Percentiles rank a stretch among this genome's conserved stretches.
Evolutionary conservation across 2,113 vertebrate species (phyloP).

Genomic region (Vulpes vulpes): DNA sequence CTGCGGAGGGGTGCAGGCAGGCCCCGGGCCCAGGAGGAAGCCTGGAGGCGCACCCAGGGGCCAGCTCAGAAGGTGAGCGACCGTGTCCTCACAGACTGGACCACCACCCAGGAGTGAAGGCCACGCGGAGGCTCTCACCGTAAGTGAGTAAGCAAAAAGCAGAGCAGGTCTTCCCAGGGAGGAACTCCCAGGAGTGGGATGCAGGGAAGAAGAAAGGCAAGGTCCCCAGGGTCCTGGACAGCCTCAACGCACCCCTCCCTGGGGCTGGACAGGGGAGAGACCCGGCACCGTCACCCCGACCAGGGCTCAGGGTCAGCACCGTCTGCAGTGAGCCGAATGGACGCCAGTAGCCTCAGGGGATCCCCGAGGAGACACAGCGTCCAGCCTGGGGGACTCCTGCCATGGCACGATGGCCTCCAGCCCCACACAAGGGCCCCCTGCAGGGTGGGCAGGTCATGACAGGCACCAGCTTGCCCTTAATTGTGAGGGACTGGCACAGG

Average conservation of each 20-base stretch:
- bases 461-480: accelerated
- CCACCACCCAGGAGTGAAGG: background rate
- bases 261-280: background rate
- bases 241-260: accelerated
- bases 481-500: background rate
- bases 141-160: background rate
- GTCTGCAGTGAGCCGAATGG: accelerated
- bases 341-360: background rate
- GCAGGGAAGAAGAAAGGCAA: background rate
- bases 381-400: background rate
- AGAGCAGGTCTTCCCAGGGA: accelerated
- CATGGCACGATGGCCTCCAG: background rate
- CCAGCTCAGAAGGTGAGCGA: accelerated
- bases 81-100: background rate
- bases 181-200: accelerated
- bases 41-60: background rate
- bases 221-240: background rate
- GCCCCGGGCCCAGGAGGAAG: background rate
- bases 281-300: background rate
- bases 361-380: background rate
- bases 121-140: background rate
- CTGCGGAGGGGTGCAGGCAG: background rate
- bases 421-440: background rate
- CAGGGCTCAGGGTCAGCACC: background rate
- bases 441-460: no score